Conservation (phyloP, 2,113 vertebrate species). For the western clawed frog (Xenopus tropicalis) region UCB_Xtro_10.0 CM004447.2:117728001-117728500, state of each 20-base stretch:
- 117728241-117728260: constrained; percentile 76
- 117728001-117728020: constrained; percentile 64
- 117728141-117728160: constrained; percentile 70
- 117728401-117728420: constrained; percentile 75
- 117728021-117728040: constrained; percentile 55
- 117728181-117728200: constrained; percentile 70
- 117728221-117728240: constrained; percentile 61
- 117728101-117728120: constrained; percentile 70
- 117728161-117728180: constrained; percentile 53
- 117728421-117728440: constrained; percentile 54
- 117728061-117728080: constrained; percentile 64
- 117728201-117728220: fast-evolving
- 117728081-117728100: constrained; percentile 74
- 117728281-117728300: constrained; percentile 54
- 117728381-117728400: constrained; percentile 83
- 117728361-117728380: constrained; percentile 82
- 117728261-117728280: constrained; percentile 63
- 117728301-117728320: constrained; percentile 70
- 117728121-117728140: constrained; percentile 77
- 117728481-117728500: constrained; percentile 81
- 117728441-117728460: constrained; percentile 49
- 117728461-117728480: constrained; percentile 70
- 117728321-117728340: constrained; percentile 69
- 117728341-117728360: constrained; percentile 79
- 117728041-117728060: constrained; percentile 53